Percentiles rank a stretch among this genome's conserved stretches.
Conservation (phyloP, 1,140 invertebrate genomes). For the Drosophila pseudoananassae region DNA sequence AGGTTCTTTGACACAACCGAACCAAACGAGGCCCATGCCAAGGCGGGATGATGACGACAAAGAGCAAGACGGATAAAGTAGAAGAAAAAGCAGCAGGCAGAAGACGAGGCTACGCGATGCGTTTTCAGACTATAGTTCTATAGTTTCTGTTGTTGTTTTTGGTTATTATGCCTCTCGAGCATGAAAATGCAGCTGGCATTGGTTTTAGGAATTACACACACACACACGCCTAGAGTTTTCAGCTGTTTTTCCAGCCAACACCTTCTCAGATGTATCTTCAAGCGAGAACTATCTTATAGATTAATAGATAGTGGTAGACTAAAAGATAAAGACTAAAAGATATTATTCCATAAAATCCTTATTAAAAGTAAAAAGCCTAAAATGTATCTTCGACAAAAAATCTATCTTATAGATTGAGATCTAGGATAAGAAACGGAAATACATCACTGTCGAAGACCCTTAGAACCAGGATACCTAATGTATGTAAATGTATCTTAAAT, state of each 20-base stretch:
- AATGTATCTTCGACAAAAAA: no score
- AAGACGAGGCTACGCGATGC: slow-evolving; percentile 16
- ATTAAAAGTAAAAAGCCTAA: no score
- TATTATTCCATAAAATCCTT: neutral
- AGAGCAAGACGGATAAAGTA: slow-evolving; percentile 7
- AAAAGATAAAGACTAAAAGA: neutral
- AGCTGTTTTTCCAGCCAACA: slow-evolving; percentile 7
- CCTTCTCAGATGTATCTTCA: neutral
- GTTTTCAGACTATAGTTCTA: slow-evolving; percentile 17
- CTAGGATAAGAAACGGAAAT: no score
- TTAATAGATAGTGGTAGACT: neutral
- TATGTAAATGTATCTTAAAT: no score
- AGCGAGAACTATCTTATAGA: neutral
- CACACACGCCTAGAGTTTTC: neutral
- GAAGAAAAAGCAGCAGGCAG: neutral
- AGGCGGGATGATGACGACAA: slow-evolving; percentile 23
- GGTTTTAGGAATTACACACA: slow-evolving; percentile 25
- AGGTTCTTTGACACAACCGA: slow-evolving; percentile 76
- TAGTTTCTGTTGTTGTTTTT: slow-evolving; percentile 26
- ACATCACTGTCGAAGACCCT: no score
- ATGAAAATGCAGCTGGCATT: slow-evolving; percentile 71
- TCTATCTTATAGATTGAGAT: no score
- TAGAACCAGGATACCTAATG: no score
- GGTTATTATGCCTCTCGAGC: slow-evolving; percentile 57
- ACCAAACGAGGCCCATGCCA: slow-evolving; percentile 24